A percentile compares a stretch with the other conserved stretches of the same genome.
phyloP scores from a whole-genome alignment of 2,888 invertebrate genomes.

The Perdita meconis region DNA sequence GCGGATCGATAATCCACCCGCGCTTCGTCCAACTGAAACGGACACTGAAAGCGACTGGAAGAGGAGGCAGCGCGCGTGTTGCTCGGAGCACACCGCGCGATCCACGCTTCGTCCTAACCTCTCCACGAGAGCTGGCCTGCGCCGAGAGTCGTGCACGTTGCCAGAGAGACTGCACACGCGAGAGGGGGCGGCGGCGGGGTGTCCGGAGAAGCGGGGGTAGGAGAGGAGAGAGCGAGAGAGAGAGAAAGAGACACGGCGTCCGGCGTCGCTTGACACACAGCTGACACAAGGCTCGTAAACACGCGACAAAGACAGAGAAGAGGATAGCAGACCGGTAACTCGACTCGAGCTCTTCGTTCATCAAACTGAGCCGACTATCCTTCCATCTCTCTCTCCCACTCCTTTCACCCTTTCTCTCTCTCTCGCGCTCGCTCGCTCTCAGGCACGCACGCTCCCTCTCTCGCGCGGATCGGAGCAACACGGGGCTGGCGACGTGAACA shows the following conservation, averaged over 20 bases:
- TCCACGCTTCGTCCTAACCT: constrained; percentile 71
- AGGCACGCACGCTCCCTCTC: constrained; percentile 20
- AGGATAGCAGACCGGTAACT: constrained; percentile 36
- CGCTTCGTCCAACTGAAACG: no score
- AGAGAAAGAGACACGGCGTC: no score
- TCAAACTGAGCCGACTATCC: constrained; percentile 51
- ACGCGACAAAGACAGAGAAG: constrained; percentile 51
- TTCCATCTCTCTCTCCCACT: constrained; percentile 29
- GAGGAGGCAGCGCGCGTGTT: constrained; percentile 64
- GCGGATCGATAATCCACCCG: constrained; percentile 81
- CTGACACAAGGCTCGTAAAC: constrained; percentile 68
- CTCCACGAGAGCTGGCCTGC: constrained; percentile 42
- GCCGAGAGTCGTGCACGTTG: constrained; percentile 49
- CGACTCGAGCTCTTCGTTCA: constrained; percentile 54
- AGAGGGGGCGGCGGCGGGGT: no score
- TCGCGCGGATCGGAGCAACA: constrained; percentile 45
- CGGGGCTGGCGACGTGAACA: constrained; percentile 56
- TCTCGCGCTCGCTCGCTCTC: not conserved
- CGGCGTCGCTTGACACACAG: constrained; percentile 57
- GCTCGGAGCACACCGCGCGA: constrained; percentile 69
- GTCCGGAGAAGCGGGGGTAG: not conserved
- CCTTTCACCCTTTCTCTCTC: constrained; percentile 3
- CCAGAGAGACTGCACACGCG: constrained; percentile 46
- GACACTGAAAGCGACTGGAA: constrained; percentile 67
- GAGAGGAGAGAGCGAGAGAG: not conserved